Conservation (phyloP, 2,888 invertebrate genomes). For the Habrosyne pyritoides region DNA sequence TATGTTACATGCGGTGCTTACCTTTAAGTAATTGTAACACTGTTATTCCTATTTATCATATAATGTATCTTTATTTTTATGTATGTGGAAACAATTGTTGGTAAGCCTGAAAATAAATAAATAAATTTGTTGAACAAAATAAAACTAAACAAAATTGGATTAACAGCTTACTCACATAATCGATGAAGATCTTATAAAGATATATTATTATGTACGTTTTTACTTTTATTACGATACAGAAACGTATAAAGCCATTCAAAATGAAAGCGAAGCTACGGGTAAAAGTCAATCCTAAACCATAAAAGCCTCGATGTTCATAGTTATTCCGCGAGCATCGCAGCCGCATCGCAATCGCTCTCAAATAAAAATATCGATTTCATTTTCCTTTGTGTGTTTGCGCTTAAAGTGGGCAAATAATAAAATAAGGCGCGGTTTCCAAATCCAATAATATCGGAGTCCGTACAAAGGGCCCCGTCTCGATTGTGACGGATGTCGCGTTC, state of each 20-base stretch:
- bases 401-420: conserved; percentile 51
- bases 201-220: neutral
- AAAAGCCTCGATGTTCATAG: conserved; percentile 35
- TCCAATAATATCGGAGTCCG: conserved; percentile 50
- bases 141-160: neutral
- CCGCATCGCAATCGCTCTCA: conserved; percentile 34
- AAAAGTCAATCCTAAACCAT: conserved; percentile 16
- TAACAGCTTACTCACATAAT: neutral
- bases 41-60: too few species aligned
- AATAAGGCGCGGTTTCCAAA: conserved; percentile 52
- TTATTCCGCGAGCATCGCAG: conserved; percentile 46
- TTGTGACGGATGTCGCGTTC: conserved; percentile 51
- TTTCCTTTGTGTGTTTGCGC: conserved; percentile 51
- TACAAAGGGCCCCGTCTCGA: conserved; percentile 44
- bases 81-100: too few species aligned
- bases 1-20: too few species aligned
- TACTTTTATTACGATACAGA: neutral
- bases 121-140: too few species aligned
- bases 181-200: neutral
- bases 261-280: conserved; percentile 4
- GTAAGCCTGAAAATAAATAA: too few species aligned
- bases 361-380: conserved; percentile 59
- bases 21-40: too few species aligned
- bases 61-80: too few species aligned
- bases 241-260: conserved; percentile 8